These are phyloP conservation scores for Mormyrus iriodes DNA, from an alignment of 2,113 vertebrate genomes.

Conservation along the genomic window DNA sequence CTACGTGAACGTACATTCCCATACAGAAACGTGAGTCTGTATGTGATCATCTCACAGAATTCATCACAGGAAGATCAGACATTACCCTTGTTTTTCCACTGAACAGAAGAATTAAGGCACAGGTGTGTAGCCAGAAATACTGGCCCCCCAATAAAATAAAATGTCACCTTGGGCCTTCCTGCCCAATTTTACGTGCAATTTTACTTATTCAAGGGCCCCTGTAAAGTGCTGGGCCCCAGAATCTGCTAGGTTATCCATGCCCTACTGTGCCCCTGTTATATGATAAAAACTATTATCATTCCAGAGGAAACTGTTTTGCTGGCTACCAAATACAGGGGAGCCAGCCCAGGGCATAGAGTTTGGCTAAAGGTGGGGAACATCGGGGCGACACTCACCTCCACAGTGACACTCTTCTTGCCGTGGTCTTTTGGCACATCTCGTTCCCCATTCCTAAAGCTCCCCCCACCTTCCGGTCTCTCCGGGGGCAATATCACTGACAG, in stretches of 20 bases:
- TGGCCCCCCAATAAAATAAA: too few relatives aligned
- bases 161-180: not conserved
- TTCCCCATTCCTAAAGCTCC: conserved; percentile 52
- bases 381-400: conserved; percentile 52
- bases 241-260: not conserved
- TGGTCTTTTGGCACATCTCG: conserved; percentile 40
- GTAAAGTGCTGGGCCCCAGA: not conserved
- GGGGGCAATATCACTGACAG: conserved; percentile 60
- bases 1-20: not conserved
- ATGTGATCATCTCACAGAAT: not conserved
- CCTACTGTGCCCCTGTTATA: too few relatives aligned
- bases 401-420: conserved; percentile 59
- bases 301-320: not conserved
- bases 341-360: not conserved
- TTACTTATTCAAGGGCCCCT: not conserved
- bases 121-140: not conserved
- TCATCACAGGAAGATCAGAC: not conserved
- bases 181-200: not conserved
- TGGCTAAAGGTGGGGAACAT: not conserved
- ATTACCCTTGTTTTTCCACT: not conserved
- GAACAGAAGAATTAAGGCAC: not conserved
- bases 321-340: too few relatives aligned
- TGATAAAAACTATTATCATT: not conserved
- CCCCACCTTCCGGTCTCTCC: conserved; percentile 63
- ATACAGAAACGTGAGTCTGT: not conserved